Conservation (phyloP, 2,113 vertebrate genomes). For the Ibidorhyncha struthersii region DNA sequence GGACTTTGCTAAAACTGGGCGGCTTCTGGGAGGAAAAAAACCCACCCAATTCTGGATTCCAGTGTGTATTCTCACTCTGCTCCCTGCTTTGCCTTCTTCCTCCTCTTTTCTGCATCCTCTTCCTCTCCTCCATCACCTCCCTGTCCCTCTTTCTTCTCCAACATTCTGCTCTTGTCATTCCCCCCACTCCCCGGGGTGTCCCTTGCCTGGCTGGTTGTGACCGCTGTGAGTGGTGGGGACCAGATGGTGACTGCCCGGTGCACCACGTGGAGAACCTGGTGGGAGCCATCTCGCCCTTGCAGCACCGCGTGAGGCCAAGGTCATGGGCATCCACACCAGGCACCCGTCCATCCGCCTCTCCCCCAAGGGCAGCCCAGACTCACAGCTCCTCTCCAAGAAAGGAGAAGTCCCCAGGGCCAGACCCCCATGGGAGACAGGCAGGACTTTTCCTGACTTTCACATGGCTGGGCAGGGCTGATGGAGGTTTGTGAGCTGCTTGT, state of each 20-base stretch:
- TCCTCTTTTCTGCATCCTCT: not conserved
- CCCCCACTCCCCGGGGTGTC: rapidly evolving
- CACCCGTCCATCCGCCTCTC: not conserved
- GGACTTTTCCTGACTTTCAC: not conserved
- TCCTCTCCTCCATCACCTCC: not conserved
- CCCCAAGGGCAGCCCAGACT: not conserved
- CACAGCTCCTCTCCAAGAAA: not conserved
- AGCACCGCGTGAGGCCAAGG: rapidly evolving
- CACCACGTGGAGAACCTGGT: not conserved
- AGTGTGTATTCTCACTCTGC: not conserved
- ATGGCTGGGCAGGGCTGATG: not conserved
- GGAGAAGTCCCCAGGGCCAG: not conserved
- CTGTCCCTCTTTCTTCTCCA: not conserved
- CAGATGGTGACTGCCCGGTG: not conserved
- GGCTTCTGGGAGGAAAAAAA: not conserved
- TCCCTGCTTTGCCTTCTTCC: not conserved
- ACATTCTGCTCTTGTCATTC: not conserved
- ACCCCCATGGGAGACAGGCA: rapidly evolving
- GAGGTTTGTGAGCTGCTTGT: not conserved
- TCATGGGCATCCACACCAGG: rapidly evolving
- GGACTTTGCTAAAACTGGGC: conserved; percentile 17
- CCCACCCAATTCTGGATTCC: not conserved
- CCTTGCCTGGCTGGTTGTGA: not conserved
- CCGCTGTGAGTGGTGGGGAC: not conserved
- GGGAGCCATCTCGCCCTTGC: rapidly evolving